phyloP scores from a whole-genome alignment of 2,888 invertebrate genomes.

The Tetragonula carbonaria region DNA sequence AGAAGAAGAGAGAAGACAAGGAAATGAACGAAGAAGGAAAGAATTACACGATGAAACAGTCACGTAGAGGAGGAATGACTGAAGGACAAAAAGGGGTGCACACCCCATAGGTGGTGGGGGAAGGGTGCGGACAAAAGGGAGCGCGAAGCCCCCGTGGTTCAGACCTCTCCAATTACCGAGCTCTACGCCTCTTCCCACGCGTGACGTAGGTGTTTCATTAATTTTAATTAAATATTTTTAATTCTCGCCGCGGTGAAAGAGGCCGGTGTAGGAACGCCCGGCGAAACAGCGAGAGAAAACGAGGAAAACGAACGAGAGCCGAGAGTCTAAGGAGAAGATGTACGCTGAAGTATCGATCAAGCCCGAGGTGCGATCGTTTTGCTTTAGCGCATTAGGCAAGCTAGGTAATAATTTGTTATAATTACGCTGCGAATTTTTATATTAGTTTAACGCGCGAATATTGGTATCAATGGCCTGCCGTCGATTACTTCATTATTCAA shows the following conservation, averaged over 20 bases:
- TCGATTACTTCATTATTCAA: too few species aligned
- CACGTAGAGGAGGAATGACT: slow-evolving; percentile 22
- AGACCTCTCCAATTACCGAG: slow-evolving; percentile 78
- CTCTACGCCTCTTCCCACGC: slow-evolving; percentile 51
- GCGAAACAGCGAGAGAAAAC: slow-evolving; percentile 3
- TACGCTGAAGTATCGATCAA: background rate
- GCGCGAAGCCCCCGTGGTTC: slow-evolving; percentile 55
- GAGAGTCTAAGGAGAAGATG: slow-evolving; percentile 7
- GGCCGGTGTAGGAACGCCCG: background rate
- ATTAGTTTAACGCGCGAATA: too few species aligned
- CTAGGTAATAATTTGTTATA: background rate
- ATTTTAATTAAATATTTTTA: slow-evolving; percentile 81
- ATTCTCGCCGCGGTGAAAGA: slow-evolving; percentile 61
- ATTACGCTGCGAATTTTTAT: too few species aligned
- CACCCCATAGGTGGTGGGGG: slow-evolving; percentile 23
- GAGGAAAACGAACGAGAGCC: background rate
- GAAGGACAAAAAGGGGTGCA: background rate
- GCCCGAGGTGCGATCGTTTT: slow-evolving; percentile 36
- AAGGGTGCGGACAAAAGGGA: slow-evolving; percentile 54
- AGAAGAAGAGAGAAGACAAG: too few species aligned
- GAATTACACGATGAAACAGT: slow-evolving; percentile 39
- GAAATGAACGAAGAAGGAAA: slow-evolving; percentile 10
- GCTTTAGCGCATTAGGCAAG: slow-evolving; percentile 19
- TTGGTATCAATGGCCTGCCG: too few species aligned
- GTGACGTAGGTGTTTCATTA: slow-evolving; percentile 78